phyloP scores from a whole-genome alignment of 2,888 invertebrate species.

The Troides aeacus region DNA sequence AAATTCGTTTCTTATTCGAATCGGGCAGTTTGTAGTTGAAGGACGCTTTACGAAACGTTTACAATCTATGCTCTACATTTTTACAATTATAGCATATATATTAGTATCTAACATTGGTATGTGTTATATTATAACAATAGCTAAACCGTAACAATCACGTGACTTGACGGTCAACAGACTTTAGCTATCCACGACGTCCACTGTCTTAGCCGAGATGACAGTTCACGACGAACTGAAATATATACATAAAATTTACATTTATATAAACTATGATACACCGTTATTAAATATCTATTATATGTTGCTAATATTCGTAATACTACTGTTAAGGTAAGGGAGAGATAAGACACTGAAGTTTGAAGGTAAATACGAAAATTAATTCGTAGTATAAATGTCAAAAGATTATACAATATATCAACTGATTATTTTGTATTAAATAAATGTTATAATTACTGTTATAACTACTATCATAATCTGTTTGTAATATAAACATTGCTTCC shows the following conservation, averaged over 20 bases:
- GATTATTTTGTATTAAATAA: too few relatives aligned
- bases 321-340: too few relatives aligned
- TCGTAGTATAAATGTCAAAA: too few relatives aligned
- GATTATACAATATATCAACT: too few relatives aligned
- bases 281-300: too few relatives aligned
- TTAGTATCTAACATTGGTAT: neutral
- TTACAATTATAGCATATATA: neutral
- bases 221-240: too few relatives aligned
- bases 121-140: neutral
- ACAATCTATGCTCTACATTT: conserved; percentile 14
- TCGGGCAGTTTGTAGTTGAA: conserved; percentile 15
- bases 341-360: too few relatives aligned
- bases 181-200: neutral
- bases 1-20: conserved; percentile 10
- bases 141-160: neutral
- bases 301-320: too few relatives aligned
- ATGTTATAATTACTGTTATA: neutral
- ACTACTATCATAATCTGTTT: neutral
- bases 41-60: conserved; percentile 22
- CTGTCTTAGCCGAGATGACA: too few relatives aligned
- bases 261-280: too few relatives aligned
- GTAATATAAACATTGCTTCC: neutral
- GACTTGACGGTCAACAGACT: neutral
- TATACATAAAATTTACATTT: too few relatives aligned
- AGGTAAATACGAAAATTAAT: too few relatives aligned